Evolutionary conservation across 1,140 invertebrate species (phyloP), one percentile per base, ranked within the genome.

Genomic region (Brachionus paranguensis): DNA sequence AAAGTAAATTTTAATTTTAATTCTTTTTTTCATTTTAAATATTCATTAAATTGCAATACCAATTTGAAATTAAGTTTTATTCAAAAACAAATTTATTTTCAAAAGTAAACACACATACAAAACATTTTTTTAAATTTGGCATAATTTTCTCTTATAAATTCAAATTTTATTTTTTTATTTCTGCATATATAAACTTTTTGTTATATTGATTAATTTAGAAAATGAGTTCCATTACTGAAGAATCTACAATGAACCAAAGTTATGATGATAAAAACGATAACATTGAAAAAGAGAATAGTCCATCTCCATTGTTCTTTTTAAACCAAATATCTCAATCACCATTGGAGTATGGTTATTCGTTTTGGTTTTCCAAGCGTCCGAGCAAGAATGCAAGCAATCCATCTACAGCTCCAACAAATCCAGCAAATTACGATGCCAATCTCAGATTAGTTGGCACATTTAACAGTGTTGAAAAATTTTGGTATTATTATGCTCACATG

Each of bases 401-500:
- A 76, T 4, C 50, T 12, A 10, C 55, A 4, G 12, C 24, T 37
- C 55, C 20, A 47, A 24, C 55, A 43, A 45, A 53, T 45, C 29
- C 60, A 20, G 41, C 45, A 11, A 83, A 83, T 53, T 85, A 85
- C 64, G 74, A 85, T 55, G 60, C 68, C 17, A 81, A 68, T 81
- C 53, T 85, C 17, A 68, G 33, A 53, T 12, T 68, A 83, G 76
- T 85, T 47, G 84, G 65, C 17, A 85, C 74, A 47, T 85, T 85
- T 83, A 68, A 81, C n/a, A 81, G 60, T 24, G 76, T 85, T n/a
- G 76, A 79, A 68, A 47, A 79, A 29, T 85, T 81, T 65, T 81
- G 68, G 41, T 33, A 33, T 47, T 79, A 43, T 84, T 78, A 84
- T 78, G 50, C 74, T 84, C 50, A 72, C 37, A 64, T 85, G 60